Conservation (phyloP, 2,113 vertebrate genomes). For the Smithornis capensis region DNA sequence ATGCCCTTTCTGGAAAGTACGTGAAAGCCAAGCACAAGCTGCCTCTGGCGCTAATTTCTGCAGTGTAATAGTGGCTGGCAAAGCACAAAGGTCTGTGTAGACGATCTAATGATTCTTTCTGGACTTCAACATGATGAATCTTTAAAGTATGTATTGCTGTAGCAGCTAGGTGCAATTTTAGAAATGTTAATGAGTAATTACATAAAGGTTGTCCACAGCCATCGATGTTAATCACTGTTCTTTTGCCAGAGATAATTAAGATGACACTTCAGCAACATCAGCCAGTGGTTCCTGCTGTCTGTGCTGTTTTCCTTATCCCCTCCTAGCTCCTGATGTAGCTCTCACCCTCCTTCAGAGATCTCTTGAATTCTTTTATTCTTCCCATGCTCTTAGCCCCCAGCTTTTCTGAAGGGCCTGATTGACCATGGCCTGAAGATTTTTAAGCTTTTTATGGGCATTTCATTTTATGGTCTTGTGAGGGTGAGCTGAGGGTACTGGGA, state of each 20-base stretch:
- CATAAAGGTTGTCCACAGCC: slow-evolving; percentile 57
- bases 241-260: slow-evolving; percentile 60
- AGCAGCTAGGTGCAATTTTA: slow-evolving; percentile 64
- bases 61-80: slow-evolving; percentile 30
- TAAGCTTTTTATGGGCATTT: neutral
- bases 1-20: slow-evolving; percentile 32
- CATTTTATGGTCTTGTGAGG: neutral
- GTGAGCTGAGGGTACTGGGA: neutral
- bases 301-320: neutral
- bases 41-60: neutral
- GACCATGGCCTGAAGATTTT: neutral
- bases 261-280: slow-evolving; percentile 32
- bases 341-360: neutral
- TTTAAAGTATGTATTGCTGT: slow-evolving; percentile 43
- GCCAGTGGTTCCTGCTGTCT: neutral
- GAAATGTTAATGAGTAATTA: slow-evolving; percentile 69
- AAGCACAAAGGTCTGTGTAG: neutral
- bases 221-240: slow-evolving; percentile 61
- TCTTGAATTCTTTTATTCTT: neutral
- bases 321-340: neutral
- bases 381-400: rapidly evolving
- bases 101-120: slow-evolving; percentile 9
- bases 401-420: neutral
- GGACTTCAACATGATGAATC: slow-evolving; percentile 46
- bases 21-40: neutral